phyloP scores from a whole-genome alignment of 2,888 invertebrate species.

The Cheilosia grossa region DNA sequence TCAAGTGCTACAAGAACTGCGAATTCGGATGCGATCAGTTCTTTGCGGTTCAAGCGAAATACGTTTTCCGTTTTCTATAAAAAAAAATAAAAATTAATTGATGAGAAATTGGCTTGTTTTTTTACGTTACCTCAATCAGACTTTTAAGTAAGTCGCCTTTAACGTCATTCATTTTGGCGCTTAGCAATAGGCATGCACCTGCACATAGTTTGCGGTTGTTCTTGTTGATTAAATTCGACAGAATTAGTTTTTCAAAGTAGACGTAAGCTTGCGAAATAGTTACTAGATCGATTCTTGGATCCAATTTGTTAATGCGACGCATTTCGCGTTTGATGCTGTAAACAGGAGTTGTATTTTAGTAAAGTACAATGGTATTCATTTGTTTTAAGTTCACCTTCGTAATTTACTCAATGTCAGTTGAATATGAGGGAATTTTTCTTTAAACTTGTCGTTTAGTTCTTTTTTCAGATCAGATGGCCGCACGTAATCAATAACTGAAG shows the following conservation, averaged over 20 bases:
- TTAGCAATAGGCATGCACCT: conserved; percentile 95
- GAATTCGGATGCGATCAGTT: conserved; percentile 95
- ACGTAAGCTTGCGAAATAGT: conserved; percentile 98
- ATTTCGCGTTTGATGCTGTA: conserved; percentile 97
- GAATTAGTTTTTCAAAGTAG: conserved; percentile 98
- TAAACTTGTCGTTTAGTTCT: conserved; percentile 98
- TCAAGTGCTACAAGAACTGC: conserved; percentile 97
- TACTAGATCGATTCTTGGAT: conserved; percentile 92
- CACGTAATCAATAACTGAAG: conserved; percentile 98
- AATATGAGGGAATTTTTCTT: conserved; percentile 96
- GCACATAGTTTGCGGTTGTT: conserved; percentile 97
- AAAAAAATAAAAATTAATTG: conserved; percentile 22
- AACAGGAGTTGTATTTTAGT: conserved; percentile 48
- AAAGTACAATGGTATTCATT: not conserved
- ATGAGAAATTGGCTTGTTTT: not conserved
- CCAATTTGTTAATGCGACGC: conserved; percentile 94
- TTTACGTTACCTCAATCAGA: conserved; percentile 90
- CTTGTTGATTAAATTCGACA: conserved; percentile 96
- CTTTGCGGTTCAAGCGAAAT: conserved; percentile 95
- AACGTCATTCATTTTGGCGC: conserved; percentile 98
- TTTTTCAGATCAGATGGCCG: conserved; percentile 97
- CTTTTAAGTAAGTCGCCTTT: conserved; percentile 94
- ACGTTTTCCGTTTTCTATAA: conserved; percentile 94
- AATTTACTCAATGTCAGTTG: conserved; percentile 97
- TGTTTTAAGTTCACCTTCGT: conserved; percentile 87